Evolutionary conservation across 2,888 invertebrate species (phyloP), one percentile per base, ranked within the genome.

Genomic region (Diaprepes abbreviatus): DNA sequence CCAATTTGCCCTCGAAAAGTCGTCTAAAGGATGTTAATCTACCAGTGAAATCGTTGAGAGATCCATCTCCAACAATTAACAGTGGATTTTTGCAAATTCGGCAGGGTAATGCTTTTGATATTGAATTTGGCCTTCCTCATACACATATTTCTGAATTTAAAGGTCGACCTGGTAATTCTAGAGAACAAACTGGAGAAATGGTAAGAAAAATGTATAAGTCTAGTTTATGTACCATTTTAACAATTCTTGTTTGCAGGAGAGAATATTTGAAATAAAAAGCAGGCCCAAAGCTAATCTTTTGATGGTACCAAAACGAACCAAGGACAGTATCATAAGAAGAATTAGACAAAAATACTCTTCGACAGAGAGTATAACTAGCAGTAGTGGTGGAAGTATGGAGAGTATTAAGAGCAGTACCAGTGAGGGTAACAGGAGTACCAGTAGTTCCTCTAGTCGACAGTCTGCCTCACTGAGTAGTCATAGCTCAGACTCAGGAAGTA

Each of bases 331-430:
- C 83, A 88, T 89, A 75, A 87, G 90, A 83, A 88, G 89, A 74
- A 86, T 90, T 71, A 85, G 89, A 74, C 83, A 84, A 63, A 88
- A 88, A 75, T 92, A 90, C 83, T 92, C 92, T 5, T 94, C 94
- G 79, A 93, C 93, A 28, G 94, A 94, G 84, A 93, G 93, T 82
- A 93, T 94, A 89, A 93, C 93, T 31, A 94, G 93, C 79, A 93
- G 93, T 84, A 93, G 93, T 80, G 93, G 93, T 57, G 93, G 93
- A 43, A 94, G 94, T 83, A 92, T 95, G 91, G 95, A 95, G 81
- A 94, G 94, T 63, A 85, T 95, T 72, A 89, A 93, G 73, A 94
- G 94, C 84, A 93, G 93, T 82, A 94, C 93, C 66, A 95, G 94
- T 82, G 94, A 94, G 83, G 94, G 93, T 28, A 94, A 93, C 80